These are phyloP conservation scores for Drosophila triauraria DNA, from an alignment of 1,140 invertebrate genomes.

Conservation along the genomic window DNA sequence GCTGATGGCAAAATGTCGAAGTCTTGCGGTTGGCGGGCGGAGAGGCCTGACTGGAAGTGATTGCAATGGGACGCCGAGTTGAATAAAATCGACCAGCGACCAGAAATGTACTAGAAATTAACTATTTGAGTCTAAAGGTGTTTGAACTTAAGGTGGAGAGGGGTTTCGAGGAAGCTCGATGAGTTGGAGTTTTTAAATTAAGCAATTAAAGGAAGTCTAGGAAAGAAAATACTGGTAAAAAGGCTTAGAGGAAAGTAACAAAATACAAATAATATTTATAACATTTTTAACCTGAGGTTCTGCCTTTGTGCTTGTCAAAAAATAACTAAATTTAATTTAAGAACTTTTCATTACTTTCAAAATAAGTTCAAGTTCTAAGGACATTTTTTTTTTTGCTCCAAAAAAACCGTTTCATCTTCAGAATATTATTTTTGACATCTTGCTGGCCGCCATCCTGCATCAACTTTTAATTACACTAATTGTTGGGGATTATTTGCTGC, in stretches of 20 bases:
- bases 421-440: not conserved
- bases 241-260: not conserved
- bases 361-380: too few species aligned
- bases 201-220: too few species aligned
- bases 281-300: too few species aligned
- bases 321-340: too few species aligned
- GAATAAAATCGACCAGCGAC: slow-evolving; percentile 17
- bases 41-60: slow-evolving; percentile 24
- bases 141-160: slow-evolving; percentile 1
- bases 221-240: too few species aligned
- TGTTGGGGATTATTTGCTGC: slow-evolving; percentile 65
- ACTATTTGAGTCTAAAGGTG: slow-evolving; percentile 13
- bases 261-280: too few species aligned
- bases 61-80: slow-evolving; percentile 17
- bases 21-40: slow-evolving; percentile 30
- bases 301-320: not conserved
- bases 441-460: slow-evolving; percentile 11
- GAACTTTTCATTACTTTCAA: too few species aligned
- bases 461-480: slow-evolving; percentile 71
- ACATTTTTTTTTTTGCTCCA: not conserved
- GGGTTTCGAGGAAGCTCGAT: not conserved
- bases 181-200: not conserved
- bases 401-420: not conserved
- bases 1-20: slow-evolving; percentile 35
- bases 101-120: slow-evolving; percentile 17